Evolutionary conservation across 2,113 vertebrate species (phyloP).

Genomic region (Anthoscopus minutus): DNA sequence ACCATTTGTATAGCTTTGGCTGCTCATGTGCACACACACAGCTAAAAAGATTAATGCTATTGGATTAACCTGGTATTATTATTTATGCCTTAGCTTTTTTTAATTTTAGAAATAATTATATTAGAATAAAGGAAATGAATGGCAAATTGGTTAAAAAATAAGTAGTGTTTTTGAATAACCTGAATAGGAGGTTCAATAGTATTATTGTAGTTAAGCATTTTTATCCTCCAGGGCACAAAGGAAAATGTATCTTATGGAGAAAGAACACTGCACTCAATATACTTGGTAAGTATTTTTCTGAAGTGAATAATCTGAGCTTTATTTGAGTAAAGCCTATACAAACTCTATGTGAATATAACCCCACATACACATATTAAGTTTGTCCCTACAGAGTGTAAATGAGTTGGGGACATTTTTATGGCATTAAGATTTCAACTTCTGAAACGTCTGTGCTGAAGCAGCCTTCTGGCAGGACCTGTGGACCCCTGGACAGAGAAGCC

Average conservation of each 20-base stretch:
- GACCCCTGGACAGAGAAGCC: not conserved
- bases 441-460: not conserved
- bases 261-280: not conserved
- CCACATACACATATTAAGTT: not conserved
- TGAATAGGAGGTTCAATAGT: not conserved
- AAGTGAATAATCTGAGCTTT: not conserved
- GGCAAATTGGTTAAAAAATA: not conserved
- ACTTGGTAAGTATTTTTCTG: not conserved
- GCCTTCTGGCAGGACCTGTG: not conserved
- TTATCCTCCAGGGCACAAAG: not conserved
- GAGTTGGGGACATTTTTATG: not conserved
- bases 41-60: not conserved
- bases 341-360: not conserved
- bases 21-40: not conserved
- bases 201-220: not conserved
- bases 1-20: not conserved
- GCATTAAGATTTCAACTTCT: not conserved
- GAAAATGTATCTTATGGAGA: not conserved
- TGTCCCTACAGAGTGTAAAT: not conserved
- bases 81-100: not conserved
- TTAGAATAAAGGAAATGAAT: not conserved
- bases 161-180: not conserved
- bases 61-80: not conserved
- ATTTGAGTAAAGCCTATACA: not conserved
- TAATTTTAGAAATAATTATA: not conserved